Base-by-base conservation (phyloP, 2,797 vertebrate genomes). In the Huso huso region DNA sequence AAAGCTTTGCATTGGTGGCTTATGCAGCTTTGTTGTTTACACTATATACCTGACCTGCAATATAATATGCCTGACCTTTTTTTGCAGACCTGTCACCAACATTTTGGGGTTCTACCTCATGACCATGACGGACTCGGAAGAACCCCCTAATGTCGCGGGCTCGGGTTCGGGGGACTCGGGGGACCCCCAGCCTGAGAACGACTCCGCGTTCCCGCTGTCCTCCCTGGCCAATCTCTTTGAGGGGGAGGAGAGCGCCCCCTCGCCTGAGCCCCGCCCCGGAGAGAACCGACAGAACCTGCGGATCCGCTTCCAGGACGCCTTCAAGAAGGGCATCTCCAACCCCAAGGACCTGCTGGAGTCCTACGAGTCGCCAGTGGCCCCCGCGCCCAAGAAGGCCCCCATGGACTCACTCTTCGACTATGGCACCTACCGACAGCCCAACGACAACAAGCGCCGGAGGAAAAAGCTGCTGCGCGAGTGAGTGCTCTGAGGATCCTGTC, bases 331-430 rank as follows among this genome's bases (percentile, higher is more conserved):
- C 0, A 89, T 95, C 73, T 81, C 93, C 6, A 94, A 92, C 72
- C 93, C 93, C 10, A 95, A 93, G 79, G 95, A 98, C 75, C 86
- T 89, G 53, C 74, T 95, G 76, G 95, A 99, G 71, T 87, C 92
- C 62, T 96, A 95, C 0, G 96, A 99, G 68, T 90, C 94, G 0
- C 80, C 91, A 0, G 93, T 94, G 57, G 90, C 85, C 50, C 93
- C 86, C 0, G 93, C 87, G 0, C 90, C 94, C 61, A 99, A 99
- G 77, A 95, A 98, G 76, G 96, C 95, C 0, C 96, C 96, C 65
- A 98, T 98, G 96, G 96, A 99, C 67, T 97, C 96, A 0, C 89
- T 98, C 15, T 99, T 97, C 5, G 93, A 97, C 83, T 99, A 99
- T 0, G 96, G 93, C 49, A 95, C 94, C 66, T 94, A 86, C 65